Evolutionary conservation across 2,113 vertebrate species (phyloP).

Genomic region (Podarcis muralis): DNA sequence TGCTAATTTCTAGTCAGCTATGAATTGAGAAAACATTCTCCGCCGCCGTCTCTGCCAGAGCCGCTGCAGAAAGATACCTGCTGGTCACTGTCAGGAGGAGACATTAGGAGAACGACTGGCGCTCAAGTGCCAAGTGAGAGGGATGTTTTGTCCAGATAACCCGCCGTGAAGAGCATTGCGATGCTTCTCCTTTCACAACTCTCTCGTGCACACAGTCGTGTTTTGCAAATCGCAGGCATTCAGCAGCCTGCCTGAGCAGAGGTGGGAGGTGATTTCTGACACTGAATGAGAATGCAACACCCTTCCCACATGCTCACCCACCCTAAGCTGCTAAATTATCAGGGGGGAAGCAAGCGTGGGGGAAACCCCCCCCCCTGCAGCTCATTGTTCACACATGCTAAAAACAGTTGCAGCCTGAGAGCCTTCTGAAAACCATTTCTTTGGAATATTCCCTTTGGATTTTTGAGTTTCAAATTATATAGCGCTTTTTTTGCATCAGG

Average conservation of each 20-base stretch:
- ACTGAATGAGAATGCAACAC: neutral
- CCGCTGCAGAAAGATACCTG: neutral
- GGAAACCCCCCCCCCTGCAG: neutral
- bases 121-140: neutral
- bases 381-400: neutral
- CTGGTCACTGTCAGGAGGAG: neutral
- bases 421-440: neutral
- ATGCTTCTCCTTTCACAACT: neutral
- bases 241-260: neutral
- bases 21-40: neutral
- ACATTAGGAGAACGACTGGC: neutral
- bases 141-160: too few species aligned
- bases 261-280: neutral
- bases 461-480: neutral
- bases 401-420: neutral
- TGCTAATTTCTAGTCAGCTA: neutral
- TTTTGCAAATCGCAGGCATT: neutral
- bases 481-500: neutral
- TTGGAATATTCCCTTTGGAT: neutral
- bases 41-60: neutral
- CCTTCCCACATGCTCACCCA: neutral
- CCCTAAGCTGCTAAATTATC: neutral
- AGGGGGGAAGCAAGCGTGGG: neutral
- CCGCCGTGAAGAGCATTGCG: neutral
- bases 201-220: neutral